Conservation (phyloP, 2,113 vertebrate species). For the human region DNA sequence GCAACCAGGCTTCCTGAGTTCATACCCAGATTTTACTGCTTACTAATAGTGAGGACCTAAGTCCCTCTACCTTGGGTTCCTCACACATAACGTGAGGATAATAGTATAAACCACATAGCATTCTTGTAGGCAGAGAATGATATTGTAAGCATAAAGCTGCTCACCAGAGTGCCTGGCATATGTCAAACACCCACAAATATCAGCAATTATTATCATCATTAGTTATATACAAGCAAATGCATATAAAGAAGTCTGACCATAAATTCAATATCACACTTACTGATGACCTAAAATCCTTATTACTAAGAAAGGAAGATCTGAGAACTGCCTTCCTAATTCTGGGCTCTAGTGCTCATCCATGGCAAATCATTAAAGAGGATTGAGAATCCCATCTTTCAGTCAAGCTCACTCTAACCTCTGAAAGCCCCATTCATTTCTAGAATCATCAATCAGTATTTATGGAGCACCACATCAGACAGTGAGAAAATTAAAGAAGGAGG, state of each 20-base stretch:
- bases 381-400: background rate
- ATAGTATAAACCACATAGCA: background rate
- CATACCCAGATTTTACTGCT: background rate
- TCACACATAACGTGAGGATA: background rate
- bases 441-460: conserved; percentile 55
- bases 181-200: background rate
- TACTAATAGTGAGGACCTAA: background rate
- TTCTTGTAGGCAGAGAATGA: background rate
- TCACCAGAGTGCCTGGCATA: background rate
- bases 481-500: background rate
- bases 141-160: background rate
- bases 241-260: background rate
- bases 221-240: background rate
- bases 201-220: background rate
- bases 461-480: background rate
- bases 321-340: background rate
- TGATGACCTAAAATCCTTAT: background rate
- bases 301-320: background rate
- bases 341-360: background rate
- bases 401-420: background rate
- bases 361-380: conserved; percentile 46
- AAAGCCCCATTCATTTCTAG: conserved; percentile 56
- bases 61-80: background rate
- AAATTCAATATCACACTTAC: background rate
- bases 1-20: background rate